Evolutionary conservation across 2,113 vertebrate genomes (phyloP).

Genomic region (Barnardius zonarius): DNA sequence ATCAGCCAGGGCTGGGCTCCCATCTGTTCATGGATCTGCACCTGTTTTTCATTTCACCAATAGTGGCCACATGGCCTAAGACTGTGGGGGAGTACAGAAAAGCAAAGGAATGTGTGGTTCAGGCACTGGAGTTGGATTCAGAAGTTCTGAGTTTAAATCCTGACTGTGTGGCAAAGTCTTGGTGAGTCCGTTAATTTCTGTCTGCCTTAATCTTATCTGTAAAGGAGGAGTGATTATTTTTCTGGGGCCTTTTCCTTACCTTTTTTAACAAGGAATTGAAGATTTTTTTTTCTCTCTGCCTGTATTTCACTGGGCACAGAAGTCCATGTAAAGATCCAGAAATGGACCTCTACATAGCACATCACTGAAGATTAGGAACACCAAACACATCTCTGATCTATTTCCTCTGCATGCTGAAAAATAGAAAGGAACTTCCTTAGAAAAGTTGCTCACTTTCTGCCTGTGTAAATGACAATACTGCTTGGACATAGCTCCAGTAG

Average conservation of each 20-base stretch:
- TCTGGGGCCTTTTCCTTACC: background rate
- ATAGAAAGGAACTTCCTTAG: background rate
- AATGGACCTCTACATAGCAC: background rate
- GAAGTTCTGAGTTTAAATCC: background rate
- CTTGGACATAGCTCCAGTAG: background rate
- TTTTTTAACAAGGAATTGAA: background rate
- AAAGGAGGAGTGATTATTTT: background rate
- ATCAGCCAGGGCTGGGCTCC: constrained; percentile 44
- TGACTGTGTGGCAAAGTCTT: background rate
- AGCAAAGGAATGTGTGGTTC: background rate
- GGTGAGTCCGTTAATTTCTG: background rate
- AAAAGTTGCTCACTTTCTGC: background rate
- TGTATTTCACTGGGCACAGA: background rate
- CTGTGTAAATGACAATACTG: background rate
- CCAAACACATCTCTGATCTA: background rate
- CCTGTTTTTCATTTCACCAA: constrained; percentile 61
- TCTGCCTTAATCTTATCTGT: background rate
- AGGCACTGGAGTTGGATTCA: background rate
- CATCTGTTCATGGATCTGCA: constrained; percentile 51
- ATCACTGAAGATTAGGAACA: background rate
- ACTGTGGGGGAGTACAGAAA: background rate
- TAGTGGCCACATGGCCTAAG: constrained; percentile 31
- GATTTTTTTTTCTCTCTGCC: background rate
- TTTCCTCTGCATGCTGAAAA: background rate
- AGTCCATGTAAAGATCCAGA: background rate